Conservation (phyloP, 2,888 invertebrate genomes). For the Drosophila prolongata region DNA sequence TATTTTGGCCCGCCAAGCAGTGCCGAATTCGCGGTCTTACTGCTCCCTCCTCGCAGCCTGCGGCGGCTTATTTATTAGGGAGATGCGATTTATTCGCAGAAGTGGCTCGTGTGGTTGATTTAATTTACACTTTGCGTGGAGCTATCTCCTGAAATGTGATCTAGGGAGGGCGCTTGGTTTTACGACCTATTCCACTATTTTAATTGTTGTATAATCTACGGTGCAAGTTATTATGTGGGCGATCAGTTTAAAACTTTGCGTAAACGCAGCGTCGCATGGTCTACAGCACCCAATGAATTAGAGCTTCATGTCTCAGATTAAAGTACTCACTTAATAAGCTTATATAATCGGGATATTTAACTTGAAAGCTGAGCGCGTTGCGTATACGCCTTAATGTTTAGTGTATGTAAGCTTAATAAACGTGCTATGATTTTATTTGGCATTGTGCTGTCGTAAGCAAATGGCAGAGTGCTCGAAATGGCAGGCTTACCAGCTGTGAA, state of each 20-base stretch:
- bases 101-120: conserved; percentile 19
- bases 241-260: background rate
- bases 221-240: background rate
- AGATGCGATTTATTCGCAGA: conserved; percentile 22
- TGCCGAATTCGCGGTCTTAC: conserved; percentile 40
- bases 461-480: background rate
- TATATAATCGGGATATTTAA: background rate
- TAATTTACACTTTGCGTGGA: conserved; percentile 33
- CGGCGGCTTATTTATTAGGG: conserved; percentile 23
- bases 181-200: background rate
- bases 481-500: background rate
- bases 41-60: conserved; percentile 10
- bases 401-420: no score
- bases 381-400: background rate
- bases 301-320: background rate
- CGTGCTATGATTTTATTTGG: background rate
- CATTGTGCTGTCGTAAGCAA: background rate
- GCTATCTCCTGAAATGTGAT: background rate
- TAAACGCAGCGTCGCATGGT: background rate
- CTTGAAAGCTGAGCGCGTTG: background rate
- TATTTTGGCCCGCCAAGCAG: conserved; percentile 47
- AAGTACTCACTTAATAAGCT: background rate
- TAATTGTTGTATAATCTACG: conserved; percentile 9
- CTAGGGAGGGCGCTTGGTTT: background rate
- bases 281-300: background rate